Conservation (phyloP, 2,113 vertebrate species). For the Gasterosteus aculeatus region DNA sequence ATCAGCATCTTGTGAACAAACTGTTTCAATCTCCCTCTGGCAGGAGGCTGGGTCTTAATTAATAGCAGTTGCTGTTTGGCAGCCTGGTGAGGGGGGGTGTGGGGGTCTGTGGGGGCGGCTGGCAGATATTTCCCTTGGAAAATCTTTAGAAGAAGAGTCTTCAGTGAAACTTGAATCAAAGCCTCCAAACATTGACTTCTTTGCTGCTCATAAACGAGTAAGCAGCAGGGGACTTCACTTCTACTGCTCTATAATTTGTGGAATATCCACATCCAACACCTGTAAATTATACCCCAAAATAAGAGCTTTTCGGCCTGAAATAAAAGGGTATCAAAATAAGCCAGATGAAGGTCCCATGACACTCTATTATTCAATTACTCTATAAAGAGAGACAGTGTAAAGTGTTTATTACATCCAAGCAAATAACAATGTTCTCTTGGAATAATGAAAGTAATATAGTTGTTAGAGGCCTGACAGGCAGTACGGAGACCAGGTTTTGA, state of each 20-base stretch:
- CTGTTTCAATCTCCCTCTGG: constrained; percentile 49
- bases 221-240: constrained; percentile 37
- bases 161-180: constrained; percentile 56
- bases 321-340: constrained; percentile 21
- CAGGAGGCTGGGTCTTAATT: constrained; percentile 61
- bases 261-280: constrained; percentile 54
- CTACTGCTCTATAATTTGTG: constrained; percentile 57
- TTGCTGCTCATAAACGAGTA: constrained; percentile 64
- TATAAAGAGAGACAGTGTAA: background rate
- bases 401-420: no score
- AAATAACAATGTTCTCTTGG: background rate
- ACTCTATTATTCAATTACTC: background rate
- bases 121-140: constrained; percentile 54
- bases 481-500: no score
- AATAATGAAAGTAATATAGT: background rate
- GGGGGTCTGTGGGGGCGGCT: constrained; percentile 60
- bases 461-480: no score
- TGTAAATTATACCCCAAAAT: constrained; percentile 16
- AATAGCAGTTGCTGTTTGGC: constrained; percentile 62
- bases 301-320: constrained; percentile 38
- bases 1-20: constrained; percentile 53
- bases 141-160: constrained; percentile 40
- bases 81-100: constrained; percentile 58
- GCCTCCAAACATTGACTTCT: constrained; percentile 36
- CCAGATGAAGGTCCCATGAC: constrained; percentile 6